Conservation (phyloP, 2,888 invertebrate genomes). For the Meandrusa payeni region DNA sequence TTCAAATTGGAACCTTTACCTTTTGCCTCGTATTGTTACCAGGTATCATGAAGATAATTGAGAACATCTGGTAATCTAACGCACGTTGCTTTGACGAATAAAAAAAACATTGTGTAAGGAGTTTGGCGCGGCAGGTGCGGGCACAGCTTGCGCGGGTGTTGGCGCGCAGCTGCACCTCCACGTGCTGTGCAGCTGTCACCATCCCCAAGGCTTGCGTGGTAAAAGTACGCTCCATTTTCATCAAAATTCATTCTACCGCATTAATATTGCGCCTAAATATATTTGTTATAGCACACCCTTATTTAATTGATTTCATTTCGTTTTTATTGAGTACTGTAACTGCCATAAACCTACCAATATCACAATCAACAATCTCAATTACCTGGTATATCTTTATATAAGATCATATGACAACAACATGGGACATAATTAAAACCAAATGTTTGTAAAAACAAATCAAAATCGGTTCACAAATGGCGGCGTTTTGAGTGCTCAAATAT, state of each 20-base stretch:
- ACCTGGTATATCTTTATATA: too few relatives aligned
- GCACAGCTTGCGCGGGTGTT: constrained; percentile 72
- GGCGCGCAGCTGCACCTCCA: constrained; percentile 61
- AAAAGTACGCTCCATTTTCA: constrained; percentile 14
- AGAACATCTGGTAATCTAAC: constrained; percentile 36
- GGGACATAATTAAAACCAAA: too few relatives aligned
- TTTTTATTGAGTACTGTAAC: too few relatives aligned
- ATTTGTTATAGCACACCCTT: too few relatives aligned
- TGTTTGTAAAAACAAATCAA: too few relatives aligned
- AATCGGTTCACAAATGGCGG: too few relatives aligned
- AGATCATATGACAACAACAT: too few relatives aligned
- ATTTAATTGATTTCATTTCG: too few relatives aligned
- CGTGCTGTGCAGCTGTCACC: constrained; percentile 73
- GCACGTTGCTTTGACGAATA: constrained; percentile 37
- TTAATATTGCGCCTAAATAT: too few relatives aligned
- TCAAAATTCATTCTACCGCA: constrained; percentile 13
- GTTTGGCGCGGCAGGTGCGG: constrained; percentile 58
- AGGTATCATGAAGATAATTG: constrained; percentile 8
- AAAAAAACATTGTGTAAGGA: constrained; percentile 46
- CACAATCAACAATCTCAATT: too few relatives aligned
- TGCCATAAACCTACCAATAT: too few relatives aligned
- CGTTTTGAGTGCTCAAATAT: too few relatives aligned
- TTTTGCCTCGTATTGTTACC: not conserved
- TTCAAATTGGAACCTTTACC: not conserved
- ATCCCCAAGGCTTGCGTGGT: constrained; percentile 34